phyloP scores from a whole-genome alignment of 2,888 invertebrate species.

The Pterostichus niger region DNA sequence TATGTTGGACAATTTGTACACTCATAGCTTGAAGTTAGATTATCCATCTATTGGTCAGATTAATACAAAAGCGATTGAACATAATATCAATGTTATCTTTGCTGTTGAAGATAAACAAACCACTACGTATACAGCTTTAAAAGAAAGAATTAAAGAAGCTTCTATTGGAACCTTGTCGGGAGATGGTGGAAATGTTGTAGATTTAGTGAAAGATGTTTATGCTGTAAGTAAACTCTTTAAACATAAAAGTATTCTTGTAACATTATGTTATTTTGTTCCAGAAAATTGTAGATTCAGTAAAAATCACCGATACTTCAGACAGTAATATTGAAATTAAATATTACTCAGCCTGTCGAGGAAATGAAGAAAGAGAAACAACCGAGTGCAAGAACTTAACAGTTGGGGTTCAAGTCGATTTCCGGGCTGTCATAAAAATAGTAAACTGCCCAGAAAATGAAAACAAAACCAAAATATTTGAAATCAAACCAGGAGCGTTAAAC shows the following conservation, averaged over 20 bases:
- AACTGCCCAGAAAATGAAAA: conserved; percentile 80
- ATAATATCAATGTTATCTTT: conserved; percentile 89
- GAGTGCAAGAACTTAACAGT: conserved; percentile 82
- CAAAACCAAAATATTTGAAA: conserved; percentile 78
- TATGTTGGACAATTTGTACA: conserved; percentile 80
- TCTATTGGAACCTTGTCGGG: conserved; percentile 82
- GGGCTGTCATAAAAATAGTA: conserved; percentile 79
- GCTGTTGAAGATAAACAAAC: conserved; percentile 80
- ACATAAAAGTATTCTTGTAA: neutral
- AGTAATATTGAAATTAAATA: conserved; percentile 80
- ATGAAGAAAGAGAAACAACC: conserved; percentile 76
- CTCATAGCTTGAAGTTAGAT: conserved; percentile 81
- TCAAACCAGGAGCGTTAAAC: conserved; percentile 86
- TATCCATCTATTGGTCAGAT: conserved; percentile 89
- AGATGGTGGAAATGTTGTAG: conserved; percentile 84
- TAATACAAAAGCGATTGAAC: conserved; percentile 81
- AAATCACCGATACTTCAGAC: conserved; percentile 75
- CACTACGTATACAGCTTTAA: conserved; percentile 79
- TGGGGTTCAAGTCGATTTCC: conserved; percentile 80
- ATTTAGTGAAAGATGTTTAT: conserved; percentile 85
- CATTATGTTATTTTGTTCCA: conserved; percentile 70
- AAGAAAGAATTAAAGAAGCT: conserved; percentile 83
- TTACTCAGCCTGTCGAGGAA: conserved; percentile 76
- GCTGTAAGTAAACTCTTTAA: conserved; percentile 77
- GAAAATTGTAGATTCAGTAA: conserved; percentile 78